Conservation (phyloP, 2,113 vertebrate genomes). For the Anarrhichthys ocellatus region DNA sequence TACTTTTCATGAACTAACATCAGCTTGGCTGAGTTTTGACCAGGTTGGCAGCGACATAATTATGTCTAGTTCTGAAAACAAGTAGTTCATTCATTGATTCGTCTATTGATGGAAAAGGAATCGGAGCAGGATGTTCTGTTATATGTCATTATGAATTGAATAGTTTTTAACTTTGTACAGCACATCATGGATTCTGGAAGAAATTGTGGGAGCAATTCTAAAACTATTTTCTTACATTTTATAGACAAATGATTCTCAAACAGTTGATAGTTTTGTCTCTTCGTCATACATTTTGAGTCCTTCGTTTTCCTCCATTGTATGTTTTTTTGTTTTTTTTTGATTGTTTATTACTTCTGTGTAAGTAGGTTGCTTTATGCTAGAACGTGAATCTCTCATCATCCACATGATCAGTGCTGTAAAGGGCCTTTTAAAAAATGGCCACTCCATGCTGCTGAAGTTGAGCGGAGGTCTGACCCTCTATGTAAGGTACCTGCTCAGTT, state of each 20-base stretch:
- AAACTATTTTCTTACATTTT: neutral
- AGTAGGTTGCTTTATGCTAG: neutral
- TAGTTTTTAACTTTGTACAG: neutral
- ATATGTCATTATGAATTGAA: neutral
- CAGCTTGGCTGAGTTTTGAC: neutral
- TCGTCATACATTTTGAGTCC: neutral
- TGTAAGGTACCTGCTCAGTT: neutral
- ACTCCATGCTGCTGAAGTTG: neutral
- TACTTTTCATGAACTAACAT: conserved; percentile 37
- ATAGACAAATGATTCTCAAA: neutral
- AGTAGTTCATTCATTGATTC: neutral
- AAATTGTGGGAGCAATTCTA: neutral
- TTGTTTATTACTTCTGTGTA: neutral
- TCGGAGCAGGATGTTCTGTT: neutral
- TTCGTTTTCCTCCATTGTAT: neutral
- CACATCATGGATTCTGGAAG: too few relatives aligned
- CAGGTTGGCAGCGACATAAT: neutral
- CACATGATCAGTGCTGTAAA: neutral
- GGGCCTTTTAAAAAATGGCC: neutral
- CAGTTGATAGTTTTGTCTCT: neutral
- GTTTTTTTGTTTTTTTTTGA: neutral
- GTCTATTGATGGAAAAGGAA: neutral
- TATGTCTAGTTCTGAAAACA: neutral
- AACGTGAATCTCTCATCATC: neutral
- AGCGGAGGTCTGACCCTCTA: neutral